Evolutionary conservation across 2,888 invertebrate species (phyloP).

Genomic region (Tanypteryx hageni): DNA sequence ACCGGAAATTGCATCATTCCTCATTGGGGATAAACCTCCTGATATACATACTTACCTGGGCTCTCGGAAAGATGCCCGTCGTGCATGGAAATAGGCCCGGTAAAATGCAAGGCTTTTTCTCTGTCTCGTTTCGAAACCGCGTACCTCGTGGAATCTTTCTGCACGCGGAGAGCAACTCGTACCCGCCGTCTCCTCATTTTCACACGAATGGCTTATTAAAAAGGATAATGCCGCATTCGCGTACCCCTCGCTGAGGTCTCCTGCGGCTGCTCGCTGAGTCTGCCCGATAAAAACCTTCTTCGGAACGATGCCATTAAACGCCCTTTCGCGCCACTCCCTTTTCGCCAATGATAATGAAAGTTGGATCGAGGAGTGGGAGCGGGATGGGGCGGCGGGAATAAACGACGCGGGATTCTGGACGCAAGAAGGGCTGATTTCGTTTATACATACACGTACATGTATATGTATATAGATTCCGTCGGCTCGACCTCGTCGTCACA

Average conservation of each 20-base stretch:
- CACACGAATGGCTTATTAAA: slow-evolving; percentile 44
- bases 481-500: background rate
- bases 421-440: background rate
- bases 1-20: too few species aligned
- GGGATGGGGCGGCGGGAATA: background rate
- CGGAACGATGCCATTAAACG: slow-evolving; percentile 35
- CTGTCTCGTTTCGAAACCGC: too few species aligned
- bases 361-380: background rate
- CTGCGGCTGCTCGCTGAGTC: slow-evolving; percentile 25
- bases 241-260: background rate
- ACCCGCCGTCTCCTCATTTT: background rate
- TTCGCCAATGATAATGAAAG: slow-evolving; percentile 35
- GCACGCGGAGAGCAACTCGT: background rate
- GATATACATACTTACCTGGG: too few species aligned
- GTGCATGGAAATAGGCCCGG: background rate
- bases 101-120: too few species aligned
- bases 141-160: too few species aligned
- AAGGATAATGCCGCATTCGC: background rate
- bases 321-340: background rate
- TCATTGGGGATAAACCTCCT: too few species aligned
- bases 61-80: too few species aligned
- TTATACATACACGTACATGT: background rate
- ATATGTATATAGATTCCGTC: background rate
- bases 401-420: background rate
- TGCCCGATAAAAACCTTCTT: slow-evolving; percentile 23